Conservation (phyloP, 2,113 vertebrate genomes). For the Shinisaurus crocodilurus region DNA sequence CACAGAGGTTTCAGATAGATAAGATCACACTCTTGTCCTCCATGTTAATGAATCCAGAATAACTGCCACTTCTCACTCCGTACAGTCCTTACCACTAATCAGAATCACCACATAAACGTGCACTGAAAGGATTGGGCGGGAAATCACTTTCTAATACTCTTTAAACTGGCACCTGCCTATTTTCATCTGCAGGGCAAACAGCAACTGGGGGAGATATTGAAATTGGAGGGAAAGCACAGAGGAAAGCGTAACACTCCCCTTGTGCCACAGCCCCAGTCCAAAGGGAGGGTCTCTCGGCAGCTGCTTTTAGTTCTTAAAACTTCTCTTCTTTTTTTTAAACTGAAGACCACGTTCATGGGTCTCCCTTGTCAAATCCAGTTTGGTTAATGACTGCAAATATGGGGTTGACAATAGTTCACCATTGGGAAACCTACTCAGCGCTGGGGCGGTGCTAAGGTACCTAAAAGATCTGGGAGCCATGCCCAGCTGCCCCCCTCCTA, state of each 20-base stretch:
- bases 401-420: neutral
- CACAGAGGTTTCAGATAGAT: no score
- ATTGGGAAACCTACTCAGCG: no score
- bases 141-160: neutral
- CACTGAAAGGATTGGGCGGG: neutral
- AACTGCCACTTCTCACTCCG: neutral
- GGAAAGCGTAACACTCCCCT: neutral
- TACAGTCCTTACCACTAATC: neutral
- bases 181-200: neutral
- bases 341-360: neutral
- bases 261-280: neutral
- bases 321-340: neutral
- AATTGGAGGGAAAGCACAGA: neutral
- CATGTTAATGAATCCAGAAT: neutral
- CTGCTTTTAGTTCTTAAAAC: neutral
- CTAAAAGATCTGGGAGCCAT: no score
- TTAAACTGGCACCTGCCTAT: neutral
- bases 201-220: neutral
- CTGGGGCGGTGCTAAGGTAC: no score
- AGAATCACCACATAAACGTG: neutral
- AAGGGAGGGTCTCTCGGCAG: neutral
- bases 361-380: neutral
- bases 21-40: neutral
- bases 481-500: no score
- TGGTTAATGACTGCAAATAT: neutral